These are phyloP conservation scores for Austrolebias charrua DNA, from an alignment of 2,797 vertebrate genomes.

Conservation along the genomic window DNA sequence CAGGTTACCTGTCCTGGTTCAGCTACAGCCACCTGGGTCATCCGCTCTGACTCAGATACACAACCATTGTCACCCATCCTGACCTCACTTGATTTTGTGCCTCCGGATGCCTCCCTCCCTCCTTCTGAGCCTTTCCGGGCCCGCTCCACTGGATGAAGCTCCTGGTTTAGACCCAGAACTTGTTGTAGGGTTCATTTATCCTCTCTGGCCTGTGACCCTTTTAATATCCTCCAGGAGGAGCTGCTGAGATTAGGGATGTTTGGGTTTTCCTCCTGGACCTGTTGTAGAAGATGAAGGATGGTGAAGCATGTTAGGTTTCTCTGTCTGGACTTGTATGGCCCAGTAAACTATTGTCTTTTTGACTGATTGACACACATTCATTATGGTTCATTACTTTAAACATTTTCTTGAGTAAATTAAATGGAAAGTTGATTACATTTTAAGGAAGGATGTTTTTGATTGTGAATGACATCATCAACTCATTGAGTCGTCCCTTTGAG, in stretches of 20 bases:
- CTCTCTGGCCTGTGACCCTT: not conserved
- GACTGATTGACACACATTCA: too few species aligned
- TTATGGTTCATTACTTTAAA: too few species aligned
- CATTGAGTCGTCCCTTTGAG: slow-evolving; percentile 50
- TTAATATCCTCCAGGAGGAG: not conserved
- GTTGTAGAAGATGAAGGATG: too few species aligned
- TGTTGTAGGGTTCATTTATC: not conserved
- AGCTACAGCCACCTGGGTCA: too few species aligned
- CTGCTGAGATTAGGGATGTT: not conserved
- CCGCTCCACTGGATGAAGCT: not conserved
- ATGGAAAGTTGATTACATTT: not conserved
- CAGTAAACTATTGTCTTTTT: not conserved
- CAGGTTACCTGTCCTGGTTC: too few species aligned
- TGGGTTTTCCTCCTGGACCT: slow-evolving; percentile 17
- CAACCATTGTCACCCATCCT: too few species aligned
- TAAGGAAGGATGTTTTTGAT: not conserved
- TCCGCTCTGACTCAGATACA: too few species aligned
- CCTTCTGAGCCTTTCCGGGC: not conserved
- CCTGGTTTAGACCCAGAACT: not conserved
- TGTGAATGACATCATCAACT: slow-evolving; percentile 27
- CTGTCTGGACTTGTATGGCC: not conserved
- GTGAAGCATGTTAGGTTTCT: not conserved
- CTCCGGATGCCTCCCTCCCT: not conserved
- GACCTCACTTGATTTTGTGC: too few species aligned
- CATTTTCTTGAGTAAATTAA: not conserved